Evolutionary conservation across 2,888 invertebrate species (phyloP).

Genomic region (Allolobophora icterica): DNA sequence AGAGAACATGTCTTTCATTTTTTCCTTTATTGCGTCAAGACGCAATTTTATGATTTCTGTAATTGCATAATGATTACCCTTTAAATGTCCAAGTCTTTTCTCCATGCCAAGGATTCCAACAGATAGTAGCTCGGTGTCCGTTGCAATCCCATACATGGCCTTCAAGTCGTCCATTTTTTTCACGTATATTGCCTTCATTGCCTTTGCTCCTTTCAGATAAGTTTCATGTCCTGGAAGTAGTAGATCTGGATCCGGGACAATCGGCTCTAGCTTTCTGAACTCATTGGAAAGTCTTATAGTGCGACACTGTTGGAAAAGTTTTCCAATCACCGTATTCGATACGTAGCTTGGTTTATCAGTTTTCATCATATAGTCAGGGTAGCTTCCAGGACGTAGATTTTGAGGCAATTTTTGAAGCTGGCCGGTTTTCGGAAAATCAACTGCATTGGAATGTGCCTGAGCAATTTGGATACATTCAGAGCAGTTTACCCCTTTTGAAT

Average conservation of each 20-base stretch:
- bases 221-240: background rate
- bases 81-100: background rate
- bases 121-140: background rate
- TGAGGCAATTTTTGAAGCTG: conserved; percentile 41
- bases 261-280: background rate
- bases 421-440: conserved; percentile 64
- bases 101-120: background rate
- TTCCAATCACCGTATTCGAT: conserved; percentile 1
- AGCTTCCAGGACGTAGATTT: conserved; percentile 35
- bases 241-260: background rate
- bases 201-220: background rate
- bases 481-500: conserved; percentile 52
- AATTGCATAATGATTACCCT: background rate
- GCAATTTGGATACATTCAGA: conserved; percentile 50
- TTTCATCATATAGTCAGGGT: conserved; percentile 38
- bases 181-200: background rate
- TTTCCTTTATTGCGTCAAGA: background rate
- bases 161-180: background rate
- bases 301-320: conserved; percentile 25
- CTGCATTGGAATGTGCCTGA: conserved; percentile 50
- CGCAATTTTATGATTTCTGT: background rate
- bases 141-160: background rate
- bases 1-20: background rate
- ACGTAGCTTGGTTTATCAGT: conserved; percentile 8
- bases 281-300: background rate